phyloP scores from a whole-genome alignment of 2,797 vertebrate species.

The Muraenolepis orangiensis region DNA sequence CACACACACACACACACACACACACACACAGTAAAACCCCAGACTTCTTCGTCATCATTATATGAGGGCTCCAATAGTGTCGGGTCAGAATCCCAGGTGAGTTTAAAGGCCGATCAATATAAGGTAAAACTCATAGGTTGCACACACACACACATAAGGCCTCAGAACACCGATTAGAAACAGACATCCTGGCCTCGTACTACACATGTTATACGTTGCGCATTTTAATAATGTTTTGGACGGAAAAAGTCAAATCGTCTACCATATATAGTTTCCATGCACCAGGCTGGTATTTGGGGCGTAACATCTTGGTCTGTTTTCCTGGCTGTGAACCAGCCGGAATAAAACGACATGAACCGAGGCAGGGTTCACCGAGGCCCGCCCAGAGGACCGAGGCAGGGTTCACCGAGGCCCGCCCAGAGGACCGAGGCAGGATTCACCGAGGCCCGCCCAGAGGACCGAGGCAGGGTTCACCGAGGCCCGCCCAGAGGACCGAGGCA shows the following conservation, averaged over 20 bases:
- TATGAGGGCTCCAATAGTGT: not conserved
- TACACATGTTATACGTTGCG: not conserved
- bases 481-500: no score
- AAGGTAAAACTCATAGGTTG: not conserved
- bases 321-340: no score
- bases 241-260: not conserved
- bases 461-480: no score
- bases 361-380: no score
- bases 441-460: no score
- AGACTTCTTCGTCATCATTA: not conserved
- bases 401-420: no score
- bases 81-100: not conserved
- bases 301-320: not conserved
- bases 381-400: no score
- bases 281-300: not conserved
- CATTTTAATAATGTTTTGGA: not conserved
- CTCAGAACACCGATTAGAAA: not conserved
- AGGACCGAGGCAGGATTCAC: no score
- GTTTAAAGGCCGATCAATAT: not conserved
- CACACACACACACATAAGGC: not conserved
- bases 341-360: not conserved
- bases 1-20: conserved; percentile 14
- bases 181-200: not conserved
- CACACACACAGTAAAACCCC: not conserved
- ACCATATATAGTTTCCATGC: not conserved